Evolutionary conservation across 2,797 vertebrate species (phyloP), one percentile per base, ranked within the genome.

Genomic region (Coccyzus lansbergi): DNA sequence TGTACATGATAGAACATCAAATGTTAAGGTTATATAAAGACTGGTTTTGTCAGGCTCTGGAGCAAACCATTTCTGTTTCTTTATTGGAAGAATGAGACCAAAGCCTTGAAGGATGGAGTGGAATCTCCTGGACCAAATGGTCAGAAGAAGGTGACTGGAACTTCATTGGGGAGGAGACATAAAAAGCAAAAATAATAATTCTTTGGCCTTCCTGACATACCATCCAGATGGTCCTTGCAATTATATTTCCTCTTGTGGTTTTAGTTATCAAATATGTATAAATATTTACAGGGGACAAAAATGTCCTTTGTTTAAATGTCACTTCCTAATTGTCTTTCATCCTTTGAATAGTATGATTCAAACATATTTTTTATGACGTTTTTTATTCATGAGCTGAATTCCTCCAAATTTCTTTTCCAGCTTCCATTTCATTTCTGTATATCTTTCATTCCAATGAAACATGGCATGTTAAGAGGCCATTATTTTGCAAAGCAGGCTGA

Each of bases 281-380:
- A 92, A 91, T 68, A 90, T 95, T 94, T 95, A 86, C 44, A 86
- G 16, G 20, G 63, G 67, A 86, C 18, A 3, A 76, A 93, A 82
- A 64, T 38, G 48, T 9, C 34, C 36, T 87, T 65, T 67, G n/a
- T 77, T 90, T 78, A 86, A 91, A 70, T 86, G 48, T 44, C 42
- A 64, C 20, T 79, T 92, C 65, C 69, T 49, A 64, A 89, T 91
- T 65, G 22, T 75, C 33, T 85, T 94, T 95, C 53, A 52, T 79
- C 22, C 20, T 62, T 76, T 59, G 21, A 84, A 63, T 12, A 42
- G 10, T 51, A 29, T 8, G 20, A 5, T 48, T 70, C 44, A 40
- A 83, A 40, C 5, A 52, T 38, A 38, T 36, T 92, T 75, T 53
- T 51, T 7, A 75, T 85, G 62, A 38, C 40, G 75, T 83, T 89